Conservation (phyloP, 2,797 vertebrate species). For the Phataginus tetradactyla region DNA sequence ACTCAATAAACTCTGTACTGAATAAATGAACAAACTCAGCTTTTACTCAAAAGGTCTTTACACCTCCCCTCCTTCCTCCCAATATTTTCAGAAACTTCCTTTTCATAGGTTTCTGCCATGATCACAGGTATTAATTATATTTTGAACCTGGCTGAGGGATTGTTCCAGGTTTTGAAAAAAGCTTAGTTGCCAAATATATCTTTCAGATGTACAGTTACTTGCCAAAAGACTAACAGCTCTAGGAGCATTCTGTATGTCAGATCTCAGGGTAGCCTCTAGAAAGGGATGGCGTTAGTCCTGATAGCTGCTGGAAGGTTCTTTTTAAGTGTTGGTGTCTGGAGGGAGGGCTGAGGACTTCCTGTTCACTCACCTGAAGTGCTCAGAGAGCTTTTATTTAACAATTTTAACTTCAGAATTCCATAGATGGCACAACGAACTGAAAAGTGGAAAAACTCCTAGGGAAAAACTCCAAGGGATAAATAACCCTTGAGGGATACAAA, state of each 20-base stretch:
- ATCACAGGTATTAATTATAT: background rate
- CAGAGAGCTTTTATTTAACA: background rate
- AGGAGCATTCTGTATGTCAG: background rate
- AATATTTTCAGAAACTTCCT: background rate
- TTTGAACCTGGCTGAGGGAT: background rate
- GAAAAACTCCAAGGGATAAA: background rate
- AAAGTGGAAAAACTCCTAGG: slow-evolving; percentile 30
- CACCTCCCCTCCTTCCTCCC: fast-evolving
- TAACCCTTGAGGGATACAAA: background rate
- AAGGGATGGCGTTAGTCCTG: background rate
- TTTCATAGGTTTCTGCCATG: background rate
- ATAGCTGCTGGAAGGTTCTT: background rate
- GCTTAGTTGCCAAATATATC: background rate
- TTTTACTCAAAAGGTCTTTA: background rate
- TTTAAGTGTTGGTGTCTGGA: background rate
- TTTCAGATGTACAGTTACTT: background rate
- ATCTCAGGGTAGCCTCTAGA: background rate
- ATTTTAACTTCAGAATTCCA: slow-evolving; percentile 19
- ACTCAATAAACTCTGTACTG: background rate
- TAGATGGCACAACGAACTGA: background rate
- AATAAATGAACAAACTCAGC: background rate
- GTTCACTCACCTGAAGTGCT: background rate
- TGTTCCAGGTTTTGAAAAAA: background rate
- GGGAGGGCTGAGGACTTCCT: background rate
- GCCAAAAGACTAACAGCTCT: background rate